Percentiles rank a stretch among this genome's conserved stretches.
These are phyloP conservation scores for Brachypteracias leptosomus DNA, from an alignment of 2,113 vertebrate species.

Conservation along the genomic window DNA sequence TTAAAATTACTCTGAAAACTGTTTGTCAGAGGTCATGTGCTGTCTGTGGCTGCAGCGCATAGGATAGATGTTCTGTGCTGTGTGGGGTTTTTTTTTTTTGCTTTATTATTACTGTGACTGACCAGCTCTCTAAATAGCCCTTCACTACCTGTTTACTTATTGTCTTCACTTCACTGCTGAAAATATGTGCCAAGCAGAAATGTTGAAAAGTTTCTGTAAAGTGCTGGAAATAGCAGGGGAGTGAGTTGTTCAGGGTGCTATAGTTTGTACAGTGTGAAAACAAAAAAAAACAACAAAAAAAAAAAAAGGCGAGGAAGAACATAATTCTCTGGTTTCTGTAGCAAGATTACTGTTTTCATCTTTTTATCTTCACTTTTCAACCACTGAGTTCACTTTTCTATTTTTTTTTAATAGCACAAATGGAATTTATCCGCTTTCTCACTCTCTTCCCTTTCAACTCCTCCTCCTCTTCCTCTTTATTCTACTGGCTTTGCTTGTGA, in stretches of 20 bases:
- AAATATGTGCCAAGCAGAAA: constrained; percentile 81
- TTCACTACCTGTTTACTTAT: constrained; percentile 84
- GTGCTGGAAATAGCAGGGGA: constrained; percentile 83
- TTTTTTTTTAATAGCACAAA: constrained; percentile 79
- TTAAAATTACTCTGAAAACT: constrained; percentile 90
- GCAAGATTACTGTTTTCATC: constrained; percentile 87
- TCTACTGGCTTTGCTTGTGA: constrained; percentile 66
- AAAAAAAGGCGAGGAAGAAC: constrained; percentile 62
- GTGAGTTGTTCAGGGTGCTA: constrained; percentile 79
- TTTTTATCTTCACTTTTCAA: constrained; percentile 82
- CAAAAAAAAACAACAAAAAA: background rate
- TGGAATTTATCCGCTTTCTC: constrained; percentile 75
- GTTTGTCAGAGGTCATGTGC: constrained; percentile 88
- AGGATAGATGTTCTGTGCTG: constrained; percentile 79
- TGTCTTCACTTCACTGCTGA: constrained; percentile 82
- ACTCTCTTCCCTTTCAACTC: constrained; percentile 65
- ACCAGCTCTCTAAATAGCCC: constrained; percentile 84
- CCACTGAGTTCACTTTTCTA: constrained; percentile 77
- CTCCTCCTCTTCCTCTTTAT: constrained; percentile 64
- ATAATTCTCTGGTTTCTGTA: constrained; percentile 84
- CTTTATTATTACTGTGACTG: constrained; percentile 81
- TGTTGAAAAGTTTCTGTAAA: constrained; percentile 83
- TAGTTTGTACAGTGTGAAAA: constrained; percentile 78
- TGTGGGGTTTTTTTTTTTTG: constrained; percentile 54
- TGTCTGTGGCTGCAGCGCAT: constrained; percentile 71